phyloP scores from a whole-genome alignment of 2,797 vertebrate genomes.

The Gobio occitaniae region DNA sequence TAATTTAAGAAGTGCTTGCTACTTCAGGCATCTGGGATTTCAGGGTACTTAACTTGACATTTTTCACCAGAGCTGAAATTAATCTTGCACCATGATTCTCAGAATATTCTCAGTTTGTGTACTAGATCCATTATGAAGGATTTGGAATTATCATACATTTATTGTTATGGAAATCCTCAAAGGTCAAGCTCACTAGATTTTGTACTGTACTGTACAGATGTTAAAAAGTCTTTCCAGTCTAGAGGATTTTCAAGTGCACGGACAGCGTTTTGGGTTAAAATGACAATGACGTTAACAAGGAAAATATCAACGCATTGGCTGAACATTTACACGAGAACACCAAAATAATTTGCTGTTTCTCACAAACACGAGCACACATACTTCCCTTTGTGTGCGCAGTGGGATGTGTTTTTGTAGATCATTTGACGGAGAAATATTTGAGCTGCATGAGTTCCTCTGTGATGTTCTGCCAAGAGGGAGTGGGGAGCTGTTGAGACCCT shows the following conservation, averaged over 20 bases:
- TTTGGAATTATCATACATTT: background rate
- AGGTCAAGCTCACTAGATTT: background rate
- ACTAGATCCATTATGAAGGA: background rate
- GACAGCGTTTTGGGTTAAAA: background rate
- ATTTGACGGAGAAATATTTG: slow-evolving; percentile 81
- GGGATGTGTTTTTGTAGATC: slow-evolving; percentile 78
- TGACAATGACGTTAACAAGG: background rate
- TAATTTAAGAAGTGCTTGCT: background rate
- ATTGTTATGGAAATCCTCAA: background rate
- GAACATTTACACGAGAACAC: slow-evolving; percentile 5
- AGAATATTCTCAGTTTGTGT: background rate
- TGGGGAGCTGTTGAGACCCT: slow-evolving; percentile 76
- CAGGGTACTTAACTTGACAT: background rate
- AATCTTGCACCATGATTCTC: background rate
- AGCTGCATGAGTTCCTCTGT: slow-evolving; percentile 79
- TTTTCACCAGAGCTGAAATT: background rate
- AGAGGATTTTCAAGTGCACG: background rate
- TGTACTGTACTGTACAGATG: background rate
- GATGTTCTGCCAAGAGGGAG: slow-evolving; percentile 75
- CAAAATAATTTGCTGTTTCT: slow-evolving; percentile 34
- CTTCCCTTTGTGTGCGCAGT: slow-evolving; percentile 73
- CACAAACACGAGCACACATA: slow-evolving; percentile 64
- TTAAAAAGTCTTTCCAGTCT: background rate
- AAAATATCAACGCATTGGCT: background rate
- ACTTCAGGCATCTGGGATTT: background rate